Base-by-base conservation (phyloP, 2,888 invertebrate species). In the Allygus modestus region DNA sequence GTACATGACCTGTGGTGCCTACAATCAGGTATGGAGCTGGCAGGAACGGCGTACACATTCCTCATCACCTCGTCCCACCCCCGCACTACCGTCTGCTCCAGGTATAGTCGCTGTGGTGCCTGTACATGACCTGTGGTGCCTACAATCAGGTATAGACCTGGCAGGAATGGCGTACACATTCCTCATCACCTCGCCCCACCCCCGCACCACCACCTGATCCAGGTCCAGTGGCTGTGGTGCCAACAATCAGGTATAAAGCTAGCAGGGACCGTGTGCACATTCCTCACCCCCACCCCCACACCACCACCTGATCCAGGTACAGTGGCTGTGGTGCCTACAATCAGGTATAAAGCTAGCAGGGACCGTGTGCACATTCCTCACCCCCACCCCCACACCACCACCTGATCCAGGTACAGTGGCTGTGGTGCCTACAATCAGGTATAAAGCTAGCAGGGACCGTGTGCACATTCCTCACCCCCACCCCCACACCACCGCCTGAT, bases 111-210 rank as follows among this genome's bases (percentile, higher is more conserved):
- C 54, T 23, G n/a, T n/a, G n/a, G n/a, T n/a, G n/a, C n/a, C n/a
- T n/a, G n/a, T n/a, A n/a, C n/a, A n/a, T n/a, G n/a, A n/a, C n/a
- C n/a, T n/a, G n/a, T n/a, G n/a, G n/a, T n/a, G n/a, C n/a, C n/a
- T n/a, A n/a, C n/a, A 46, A 77, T 77, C 75, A 77, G 46, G 79
- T 79, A 79, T 58, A 37, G 75, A 58, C n/a, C n/a, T 28, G 41
- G 79, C 79, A 15, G 33, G 20, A 58, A 11, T 28, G 28, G 41
- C 43, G 37, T 41, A 31, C 73, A 41, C 43, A 43, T 46, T 46
- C 43, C 77, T 17, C 77, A 28, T n/a, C 77, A 73, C 73, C 73
- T 51, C 43, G 37, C 73, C 43, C 23, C 73, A 23, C 37, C 73
- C 43, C 37, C 33, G 37, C 54, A 20, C n/a, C n/a, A n/a, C n/a